These are phyloP conservation scores for Tenthredo mesomela DNA, from an alignment of 2,888 invertebrate genomes.

Conservation along the genomic window DNA sequence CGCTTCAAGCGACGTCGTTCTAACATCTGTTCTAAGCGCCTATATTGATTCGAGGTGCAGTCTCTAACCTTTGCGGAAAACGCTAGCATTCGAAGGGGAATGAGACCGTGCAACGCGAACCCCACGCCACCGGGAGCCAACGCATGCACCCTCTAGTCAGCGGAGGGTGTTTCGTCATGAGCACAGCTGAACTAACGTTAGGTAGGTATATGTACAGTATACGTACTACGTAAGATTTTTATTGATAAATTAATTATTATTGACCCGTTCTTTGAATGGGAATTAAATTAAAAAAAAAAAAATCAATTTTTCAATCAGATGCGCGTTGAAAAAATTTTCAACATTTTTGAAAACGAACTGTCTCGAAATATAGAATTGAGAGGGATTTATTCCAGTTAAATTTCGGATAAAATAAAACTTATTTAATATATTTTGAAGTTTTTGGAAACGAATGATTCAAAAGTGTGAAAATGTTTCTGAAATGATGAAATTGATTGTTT, in stretches of 20 bases:
- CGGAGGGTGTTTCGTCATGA: slow-evolving; percentile 25
- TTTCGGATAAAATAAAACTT: background rate
- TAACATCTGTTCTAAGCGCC: slow-evolving; percentile 41
- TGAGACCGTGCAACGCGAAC: slow-evolving; percentile 39
- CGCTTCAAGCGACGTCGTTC: background rate
- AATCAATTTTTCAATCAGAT: background rate
- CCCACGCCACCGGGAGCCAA: slow-evolving; percentile 26
- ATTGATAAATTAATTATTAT: slow-evolving; percentile 19
- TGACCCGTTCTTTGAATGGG: background rate
- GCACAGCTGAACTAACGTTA: slow-evolving; percentile 20
- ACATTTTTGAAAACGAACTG: background rate
- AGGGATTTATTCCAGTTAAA: background rate
- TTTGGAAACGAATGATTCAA: background rate
- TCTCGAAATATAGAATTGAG: background rate
- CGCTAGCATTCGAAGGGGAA: slow-evolving; percentile 36
- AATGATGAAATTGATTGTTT: background rate
- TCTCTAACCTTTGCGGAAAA: slow-evolving; percentile 48
- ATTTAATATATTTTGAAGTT: background rate
- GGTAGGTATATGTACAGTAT: background rate
- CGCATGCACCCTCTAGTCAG: slow-evolving; percentile 35
- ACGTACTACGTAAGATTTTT: background rate
- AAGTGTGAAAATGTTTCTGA: background rate
- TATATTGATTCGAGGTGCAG: slow-evolving; percentile 49
- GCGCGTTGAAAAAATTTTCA: background rate
- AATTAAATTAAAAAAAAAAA: background rate